Evolutionary conservation across 2,888 invertebrate genomes (phyloP).

Genomic region (Tinea trinotella): DNA sequence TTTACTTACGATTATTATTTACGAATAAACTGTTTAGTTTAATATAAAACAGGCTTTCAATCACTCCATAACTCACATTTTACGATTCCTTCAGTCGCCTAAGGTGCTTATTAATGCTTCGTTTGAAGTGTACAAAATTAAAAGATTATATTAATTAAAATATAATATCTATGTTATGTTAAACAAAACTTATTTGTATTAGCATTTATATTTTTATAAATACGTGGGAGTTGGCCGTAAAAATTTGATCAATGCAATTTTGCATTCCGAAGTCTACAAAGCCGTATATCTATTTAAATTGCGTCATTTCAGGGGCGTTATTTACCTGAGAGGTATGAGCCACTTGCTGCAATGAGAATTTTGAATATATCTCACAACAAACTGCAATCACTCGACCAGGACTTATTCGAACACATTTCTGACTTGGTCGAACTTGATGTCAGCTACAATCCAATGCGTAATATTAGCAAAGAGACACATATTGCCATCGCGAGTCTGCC

Average conservation of each 20-base stretch:
- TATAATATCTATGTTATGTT: too few relatives aligned
- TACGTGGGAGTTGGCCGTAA: not conserved
- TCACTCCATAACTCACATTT: too few relatives aligned
- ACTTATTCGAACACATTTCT: conserved; percentile 83
- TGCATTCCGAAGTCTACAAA: not conserved
- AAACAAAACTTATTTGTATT: too few relatives aligned
- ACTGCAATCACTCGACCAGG: conserved; percentile 78
- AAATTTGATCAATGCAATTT: not conserved
- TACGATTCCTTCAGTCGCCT: too few relatives aligned
- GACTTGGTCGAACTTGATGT: conserved; percentile 78
- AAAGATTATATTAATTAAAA: too few relatives aligned
- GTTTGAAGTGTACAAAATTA: too few relatives aligned
- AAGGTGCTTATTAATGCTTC: too few relatives aligned
- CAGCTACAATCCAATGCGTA: conserved; percentile 80
- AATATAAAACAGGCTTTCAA: too few relatives aligned
- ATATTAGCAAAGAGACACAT: conserved; percentile 75
- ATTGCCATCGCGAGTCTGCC: conserved; percentile 77
- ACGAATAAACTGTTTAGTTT: too few relatives aligned
- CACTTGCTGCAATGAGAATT: conserved; percentile 69
- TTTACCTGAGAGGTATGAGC: conserved; percentile 70
- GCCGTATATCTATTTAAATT: conserved; percentile 22
- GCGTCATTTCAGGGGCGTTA: conserved; percentile 75
- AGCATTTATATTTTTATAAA: not conserved
- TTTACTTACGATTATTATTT: too few relatives aligned
- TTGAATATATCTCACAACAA: conserved; percentile 80